Evolutionary conservation across 2,113 vertebrate species (phyloP), one percentile per base, ranked within the genome.

Genomic region (Odobenus rosmarus): DNA sequence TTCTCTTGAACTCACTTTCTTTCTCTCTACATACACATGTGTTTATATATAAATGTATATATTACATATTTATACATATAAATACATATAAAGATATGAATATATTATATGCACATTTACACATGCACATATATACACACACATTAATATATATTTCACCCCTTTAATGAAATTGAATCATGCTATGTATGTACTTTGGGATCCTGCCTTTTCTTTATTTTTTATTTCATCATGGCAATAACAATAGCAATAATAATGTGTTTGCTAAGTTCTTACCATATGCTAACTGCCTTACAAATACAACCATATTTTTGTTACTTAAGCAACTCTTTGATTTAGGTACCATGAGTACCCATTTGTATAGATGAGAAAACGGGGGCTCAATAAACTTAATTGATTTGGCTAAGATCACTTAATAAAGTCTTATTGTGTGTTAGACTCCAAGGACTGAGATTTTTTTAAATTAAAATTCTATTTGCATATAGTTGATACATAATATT

Each of bases 141-240:
- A 74, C 9, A 33, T 53, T 28, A 51, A 39, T n/a, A 3, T 16
- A 9, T 51, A 7, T 81, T 42, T 95, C 76, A 6, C 79, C 1
- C 31, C 87, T 94, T 93, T 57, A 76, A 57, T 88, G n/a, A 93
- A 91, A 81, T 57, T 39, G 3, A 95, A 67, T 67, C 62, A 16
- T 67, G 31, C 62, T 67, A 67, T 67, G 28, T 67, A 67, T 67
- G 31, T 33, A 67, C 2, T 33, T 67, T 67, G 62, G 31, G 31
- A 33, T 59, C 15, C 59, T 79, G 15, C 0, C 24, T 23, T 14
- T 72, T 79, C 84, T 61, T 19, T 82, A 64, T 42, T 51, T 83
- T 24, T 9, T 8, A 46, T 46, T 28, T 90, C 18, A 28, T 64
- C 36, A 57, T 42, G 42, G 59, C 5, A 95, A 53, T 84, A 61